Evolutionary conservation across 2,888 invertebrate species (phyloP).

Genomic region (Atherix ibis): DNA sequence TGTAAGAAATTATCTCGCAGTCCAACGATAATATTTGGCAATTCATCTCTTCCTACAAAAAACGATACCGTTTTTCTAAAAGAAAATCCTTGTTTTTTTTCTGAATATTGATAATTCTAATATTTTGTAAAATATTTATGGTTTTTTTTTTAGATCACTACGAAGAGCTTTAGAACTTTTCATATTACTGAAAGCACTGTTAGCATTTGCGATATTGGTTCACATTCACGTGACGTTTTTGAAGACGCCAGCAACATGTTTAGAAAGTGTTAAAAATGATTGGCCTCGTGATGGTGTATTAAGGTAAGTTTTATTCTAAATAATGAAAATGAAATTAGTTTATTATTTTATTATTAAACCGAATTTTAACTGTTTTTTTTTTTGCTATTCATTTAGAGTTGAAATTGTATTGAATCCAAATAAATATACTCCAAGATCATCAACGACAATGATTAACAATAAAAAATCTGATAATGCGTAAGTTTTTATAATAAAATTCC

Average conservation of each 20-base stretch:
- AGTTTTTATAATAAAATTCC: no score
- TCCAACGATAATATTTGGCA: no score
- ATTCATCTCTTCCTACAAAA: no score
- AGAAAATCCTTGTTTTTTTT: no score
- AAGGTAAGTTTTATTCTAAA: constrained; percentile 20
- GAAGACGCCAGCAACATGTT: constrained; percentile 80
- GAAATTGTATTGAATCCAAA: constrained; percentile 28
- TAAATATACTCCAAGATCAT: not conserved
- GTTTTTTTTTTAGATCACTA: constrained; percentile 22
- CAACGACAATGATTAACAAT: no score
- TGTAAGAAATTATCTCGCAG: constrained; percentile 1
- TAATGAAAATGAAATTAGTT: no score
- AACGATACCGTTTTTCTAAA: no score
- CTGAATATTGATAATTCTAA: no score
- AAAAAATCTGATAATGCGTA: no score
- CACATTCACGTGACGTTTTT: constrained; percentile 94
- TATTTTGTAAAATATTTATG: no score
- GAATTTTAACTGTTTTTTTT: not conserved
- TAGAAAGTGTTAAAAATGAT: constrained; percentile 68
- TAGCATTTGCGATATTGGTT: constrained; percentile 77
- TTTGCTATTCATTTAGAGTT: constrained; percentile 16
- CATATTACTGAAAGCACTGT: constrained; percentile 45
- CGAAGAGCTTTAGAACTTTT: constrained; percentile 24
- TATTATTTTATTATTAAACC: not conserved
- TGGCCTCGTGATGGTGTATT: constrained; percentile 96